These are phyloP conservation scores for Pampus argenteus DNA, from an alignment of 2,797 vertebrate species.

Conservation along the genomic window DNA sequence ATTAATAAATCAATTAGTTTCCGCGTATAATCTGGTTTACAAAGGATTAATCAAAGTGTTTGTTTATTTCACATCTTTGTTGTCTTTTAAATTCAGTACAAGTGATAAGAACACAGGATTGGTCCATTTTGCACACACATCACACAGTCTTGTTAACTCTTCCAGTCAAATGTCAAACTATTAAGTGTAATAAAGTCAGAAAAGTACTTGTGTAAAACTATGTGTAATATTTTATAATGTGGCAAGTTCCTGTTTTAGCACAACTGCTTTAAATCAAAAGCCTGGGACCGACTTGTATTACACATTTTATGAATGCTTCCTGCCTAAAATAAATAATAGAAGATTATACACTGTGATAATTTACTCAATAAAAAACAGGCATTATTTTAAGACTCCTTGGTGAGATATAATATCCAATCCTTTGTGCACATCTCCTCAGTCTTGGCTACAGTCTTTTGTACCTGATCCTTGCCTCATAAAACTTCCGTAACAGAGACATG, in stretches of 20 bases:
- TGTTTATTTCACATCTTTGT: background rate
- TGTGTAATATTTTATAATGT: background rate
- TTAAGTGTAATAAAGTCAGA: background rate
- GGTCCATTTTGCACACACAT: background rate
- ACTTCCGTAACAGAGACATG: conserved; percentile 6
- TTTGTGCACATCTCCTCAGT: conserved; percentile 11
- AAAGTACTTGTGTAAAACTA: background rate
- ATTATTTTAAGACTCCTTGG: conserved; percentile 15
- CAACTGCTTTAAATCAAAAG: conserved; percentile 17
- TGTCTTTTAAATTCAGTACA: background rate
- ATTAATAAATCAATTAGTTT: background rate
- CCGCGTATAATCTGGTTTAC: background rate
- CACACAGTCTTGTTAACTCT: background rate
- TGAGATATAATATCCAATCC: conserved; percentile 26
- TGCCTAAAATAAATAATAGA: background rate
- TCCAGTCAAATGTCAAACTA: background rate
- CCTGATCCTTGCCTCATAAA: conserved; percentile 48
- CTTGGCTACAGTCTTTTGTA: conserved; percentile 33
- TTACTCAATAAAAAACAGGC: conserved; percentile 21
- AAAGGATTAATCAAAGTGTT: background rate
- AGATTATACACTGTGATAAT: conserved; percentile 28
- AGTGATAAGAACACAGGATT: background rate
- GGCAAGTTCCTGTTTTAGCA: background rate
- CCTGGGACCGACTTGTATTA: conserved; percentile 8
- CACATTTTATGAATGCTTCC: conserved; percentile 14